These are phyloP conservation scores for Drosophila monieri DNA, from an alignment of 2,888 invertebrate genomes.

Conservation along the genomic window DNA sequence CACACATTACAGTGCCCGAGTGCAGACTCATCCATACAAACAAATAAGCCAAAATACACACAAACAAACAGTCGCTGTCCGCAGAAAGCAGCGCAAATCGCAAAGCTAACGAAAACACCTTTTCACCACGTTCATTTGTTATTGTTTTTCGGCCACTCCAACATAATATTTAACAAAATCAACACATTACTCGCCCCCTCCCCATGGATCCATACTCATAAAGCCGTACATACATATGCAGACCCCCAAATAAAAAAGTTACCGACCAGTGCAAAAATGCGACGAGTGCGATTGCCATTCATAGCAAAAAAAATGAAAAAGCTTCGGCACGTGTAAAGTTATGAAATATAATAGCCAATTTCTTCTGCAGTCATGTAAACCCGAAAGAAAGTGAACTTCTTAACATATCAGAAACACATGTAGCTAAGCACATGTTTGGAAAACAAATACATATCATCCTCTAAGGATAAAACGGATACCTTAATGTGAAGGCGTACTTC, in stretches of 20 bases:
- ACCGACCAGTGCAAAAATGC: conserved; percentile 13
- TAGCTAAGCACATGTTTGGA: conserved; percentile 11
- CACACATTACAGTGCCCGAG: conserved; percentile 27
- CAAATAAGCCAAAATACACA: conserved; percentile 4
- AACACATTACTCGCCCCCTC: conserved; percentile 10
- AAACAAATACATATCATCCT: conserved; percentile 13
- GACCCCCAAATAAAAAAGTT: conserved; percentile 5
- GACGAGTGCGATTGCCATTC: conserved; percentile 33
- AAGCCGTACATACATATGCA: conserved; percentile 12
- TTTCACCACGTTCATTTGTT: conserved; percentile 40
- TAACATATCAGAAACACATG: conserved; percentile 24
- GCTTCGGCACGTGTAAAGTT: conserved; percentile 26
- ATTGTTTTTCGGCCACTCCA: conserved; percentile 24
- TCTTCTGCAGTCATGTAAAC: conserved; percentile 31
- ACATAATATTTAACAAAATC: conserved; percentile 23
- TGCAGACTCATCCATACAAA: conserved; percentile 13
- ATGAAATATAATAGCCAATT: conserved; percentile 12
- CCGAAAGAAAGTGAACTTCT: conserved; percentile 27
- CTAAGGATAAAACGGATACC: conserved; percentile 18
- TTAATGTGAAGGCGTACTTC: conserved; percentile 3
- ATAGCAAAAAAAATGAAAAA: conserved; percentile 1
- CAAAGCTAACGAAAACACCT: conserved; percentile 20
- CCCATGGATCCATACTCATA: conserved; percentile 13
- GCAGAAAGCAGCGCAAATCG: conserved; percentile 34
- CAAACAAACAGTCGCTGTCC: background rate